Percentiles rank a stretch among this genome's conserved stretches.
phyloP scores from a whole-genome alignment of 2,113 vertebrate species.

The Onychostruthus taczanowskii region DNA sequence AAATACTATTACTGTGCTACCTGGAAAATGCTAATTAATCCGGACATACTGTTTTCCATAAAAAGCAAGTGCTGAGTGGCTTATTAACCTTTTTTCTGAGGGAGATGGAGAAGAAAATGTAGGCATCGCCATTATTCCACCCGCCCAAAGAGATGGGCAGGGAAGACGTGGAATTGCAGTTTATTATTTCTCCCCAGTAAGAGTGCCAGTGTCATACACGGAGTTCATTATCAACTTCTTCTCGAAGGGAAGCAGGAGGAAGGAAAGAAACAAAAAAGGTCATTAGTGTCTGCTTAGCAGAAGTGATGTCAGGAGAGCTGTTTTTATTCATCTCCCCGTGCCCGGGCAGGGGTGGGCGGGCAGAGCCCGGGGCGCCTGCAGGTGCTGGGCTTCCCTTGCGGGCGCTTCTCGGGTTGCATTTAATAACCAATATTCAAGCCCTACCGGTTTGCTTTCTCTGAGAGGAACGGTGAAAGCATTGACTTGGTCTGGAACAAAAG shows the following conservation, averaged over 20 bases:
- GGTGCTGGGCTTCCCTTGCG: background rate
- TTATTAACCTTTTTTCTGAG: constrained; percentile 32
- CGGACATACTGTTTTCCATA: background rate
- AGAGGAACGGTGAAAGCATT: background rate
- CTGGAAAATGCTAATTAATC: constrained; percentile 46
- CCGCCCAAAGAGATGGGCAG: background rate
- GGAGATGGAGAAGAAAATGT: background rate
- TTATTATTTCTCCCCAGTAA: background rate
- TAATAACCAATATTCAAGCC: background rate
- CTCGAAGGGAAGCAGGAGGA: background rate
- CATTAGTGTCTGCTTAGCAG: background rate
- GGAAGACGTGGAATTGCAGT: background rate
- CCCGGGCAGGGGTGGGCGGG: background rate
- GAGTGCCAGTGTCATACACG: background rate
- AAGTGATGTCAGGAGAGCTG: background rate
- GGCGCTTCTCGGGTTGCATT: background rate
- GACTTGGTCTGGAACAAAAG: background rate
- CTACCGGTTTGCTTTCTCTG: background rate
- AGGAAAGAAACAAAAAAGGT: background rate
- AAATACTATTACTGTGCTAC: background rate
- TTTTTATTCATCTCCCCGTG: background rate
- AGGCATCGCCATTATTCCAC: background rate
- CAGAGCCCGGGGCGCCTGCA: background rate
- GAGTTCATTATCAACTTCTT: constrained; percentile 33
- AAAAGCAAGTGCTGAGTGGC: background rate